Evolutionary conservation across 1,140 invertebrate species (phyloP), one percentile per base, ranked within the genome.

Genomic region (Zaprionus taronus): DNA sequence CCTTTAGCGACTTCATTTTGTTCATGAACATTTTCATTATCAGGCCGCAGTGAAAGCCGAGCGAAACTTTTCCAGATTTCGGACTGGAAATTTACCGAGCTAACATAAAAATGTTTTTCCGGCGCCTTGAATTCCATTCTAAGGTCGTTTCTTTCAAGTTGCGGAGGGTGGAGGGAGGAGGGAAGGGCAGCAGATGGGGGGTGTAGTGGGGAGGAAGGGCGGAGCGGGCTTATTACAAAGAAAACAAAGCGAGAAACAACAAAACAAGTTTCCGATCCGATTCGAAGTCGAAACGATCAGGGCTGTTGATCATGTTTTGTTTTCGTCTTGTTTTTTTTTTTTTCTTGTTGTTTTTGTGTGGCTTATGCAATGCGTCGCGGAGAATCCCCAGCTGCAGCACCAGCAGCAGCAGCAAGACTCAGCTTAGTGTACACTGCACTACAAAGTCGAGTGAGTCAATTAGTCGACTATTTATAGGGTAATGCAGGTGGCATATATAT

Each of bases 81-180:
- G 28, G 20, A 34, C 60, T 86, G 82, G 82, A 85, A 85, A 86
- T 66, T 86, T 76, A 69, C 72, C 72, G 44, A 69, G 65, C 22
- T 51, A 22, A 4, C 36, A 38, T 38, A 17, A 34, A 28, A 72
- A 47, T 63, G 41, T 64, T 74, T 75, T 82, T 78, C 79, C 74
- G 64, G 70, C 47, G 79, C 79, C 82, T 85, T 83, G 83, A 86
- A 73, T 80, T 69, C 38, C 36, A 87, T 86, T 85, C 83, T 85
- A 85, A 87, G 83, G 80, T 85, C 81, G 74, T 70, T 65, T 69
- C 63, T 28, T 72, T 53, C 41, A 47, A 4, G 6, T 9, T 17
- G n/a, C n/a, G 41, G 41, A 6, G 41, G n/a, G 41, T 7, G 41
- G 4, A 34, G 31, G 31, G 9, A 31, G n/a, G n/a, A n/a, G n/a